Base-by-base conservation (phyloP, 2,888 invertebrate genomes). In the Eledone cirrhosa region DNA sequence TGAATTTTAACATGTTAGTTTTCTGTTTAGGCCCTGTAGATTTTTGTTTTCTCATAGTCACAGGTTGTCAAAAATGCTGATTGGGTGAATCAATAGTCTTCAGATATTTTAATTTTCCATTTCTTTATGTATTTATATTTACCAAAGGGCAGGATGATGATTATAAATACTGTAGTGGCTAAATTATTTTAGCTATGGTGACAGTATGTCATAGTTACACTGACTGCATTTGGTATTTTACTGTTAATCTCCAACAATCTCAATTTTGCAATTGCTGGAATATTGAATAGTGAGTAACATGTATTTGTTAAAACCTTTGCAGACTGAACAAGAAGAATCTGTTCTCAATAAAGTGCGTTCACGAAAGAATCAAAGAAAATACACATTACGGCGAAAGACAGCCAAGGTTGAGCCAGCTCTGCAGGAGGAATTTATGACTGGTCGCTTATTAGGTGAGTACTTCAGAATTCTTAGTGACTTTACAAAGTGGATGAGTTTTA, bases 341-440 rank as follows among this genome's bases (percentile, higher is more conserved):
- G 94, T 95, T 85, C 93, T 99, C 83, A 97, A 95, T 92, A 97
- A 97, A 92, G 97, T 97, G 91, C 94, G 97, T 84, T 97, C 97
- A 87, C 96, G 97, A 92, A 97, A 97, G 91, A 94, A 95, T 1
- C 95, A 93, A 88, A 95, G 96, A 92, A 99, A 98, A 92, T 98
- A 98, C 91, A 94, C 96, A 91, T 93, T 94, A 78, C 94, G 99
- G 85, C 97, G 98, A 92, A 95, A 96, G 91, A 93, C 84, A 78
- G 95, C 97, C 81, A 97, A 97, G 92, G 97, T 99, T 83, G 99
- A 99, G 90, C 94, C 94, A 83, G 95, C 94, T 77, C 91, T 99
- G 81, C 97, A 98, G 91, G 99, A 99, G 91, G 98, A 99, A 91
- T 99, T 99, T 93, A 94, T 95, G 87, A 96, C 97, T 88, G 98